Conservation (phyloP, 2,113 vertebrate species). For the Calyptommatus sinebrachiatus region DNA sequence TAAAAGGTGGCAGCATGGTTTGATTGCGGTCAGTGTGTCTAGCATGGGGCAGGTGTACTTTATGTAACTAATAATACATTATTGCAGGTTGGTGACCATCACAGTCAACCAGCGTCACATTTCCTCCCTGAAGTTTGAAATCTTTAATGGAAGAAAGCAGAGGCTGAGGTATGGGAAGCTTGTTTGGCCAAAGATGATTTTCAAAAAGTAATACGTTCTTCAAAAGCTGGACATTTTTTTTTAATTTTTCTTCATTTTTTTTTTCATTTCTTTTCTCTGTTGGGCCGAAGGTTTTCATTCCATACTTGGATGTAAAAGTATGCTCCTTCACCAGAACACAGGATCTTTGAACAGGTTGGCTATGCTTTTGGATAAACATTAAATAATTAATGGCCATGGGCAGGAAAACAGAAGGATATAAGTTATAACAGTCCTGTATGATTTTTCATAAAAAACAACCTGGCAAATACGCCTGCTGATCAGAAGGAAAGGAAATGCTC, state of each 20-base stretch:
- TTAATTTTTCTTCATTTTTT: too few relatives aligned
- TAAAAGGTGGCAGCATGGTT: constrained; percentile 17
- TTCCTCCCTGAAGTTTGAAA: constrained; percentile 12
- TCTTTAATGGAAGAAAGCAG: neutral
- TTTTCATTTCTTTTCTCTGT: neutral
- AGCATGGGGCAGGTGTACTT: constrained; percentile 24
- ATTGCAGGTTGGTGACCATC: neutral
- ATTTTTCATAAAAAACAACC: too few relatives aligned
- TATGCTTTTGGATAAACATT: too few relatives aligned
- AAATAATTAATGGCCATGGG: too few relatives aligned
- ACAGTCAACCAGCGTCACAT: neutral
- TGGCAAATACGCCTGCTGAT: too few relatives aligned
- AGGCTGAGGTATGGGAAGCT: neutral
- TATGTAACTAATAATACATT: constrained; percentile 16
- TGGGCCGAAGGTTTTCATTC: neutral
- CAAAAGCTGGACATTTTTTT: neutral
- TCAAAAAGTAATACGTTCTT: neutral
- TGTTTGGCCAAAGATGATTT: constrained; percentile 16
- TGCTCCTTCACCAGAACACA: too few relatives aligned
- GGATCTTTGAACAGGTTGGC: too few relatives aligned
- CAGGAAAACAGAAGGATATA: too few relatives aligned
- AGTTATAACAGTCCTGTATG: too few relatives aligned
- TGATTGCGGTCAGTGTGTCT: neutral
- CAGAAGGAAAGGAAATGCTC: too few relatives aligned
- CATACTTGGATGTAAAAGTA: neutral